These are phyloP conservation scores for Danio kyathit DNA, from an alignment of 2,797 vertebrate species.

Conservation along the genomic window DNA sequence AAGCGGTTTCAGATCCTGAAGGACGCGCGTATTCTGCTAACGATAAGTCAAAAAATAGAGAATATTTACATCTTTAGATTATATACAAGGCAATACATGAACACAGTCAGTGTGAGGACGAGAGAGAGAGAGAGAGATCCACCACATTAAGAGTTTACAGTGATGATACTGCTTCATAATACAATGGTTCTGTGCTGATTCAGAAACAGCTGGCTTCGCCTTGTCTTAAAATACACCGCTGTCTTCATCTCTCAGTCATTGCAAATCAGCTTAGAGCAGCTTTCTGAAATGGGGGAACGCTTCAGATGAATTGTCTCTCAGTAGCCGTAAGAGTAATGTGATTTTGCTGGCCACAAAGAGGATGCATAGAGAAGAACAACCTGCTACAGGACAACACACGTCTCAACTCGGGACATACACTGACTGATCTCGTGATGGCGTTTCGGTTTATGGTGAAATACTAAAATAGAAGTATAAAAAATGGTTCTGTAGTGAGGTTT, in stretches of 20 bases:
- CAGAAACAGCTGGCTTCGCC: neutral
- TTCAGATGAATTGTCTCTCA: slow-evolving; percentile 35
- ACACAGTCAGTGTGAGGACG: slow-evolving; percentile 23
- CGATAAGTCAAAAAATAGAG: slow-evolving; percentile 64
- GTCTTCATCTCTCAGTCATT: slow-evolving; percentile 27
- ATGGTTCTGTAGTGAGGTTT: neutral
- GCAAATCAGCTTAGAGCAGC: slow-evolving; percentile 7
- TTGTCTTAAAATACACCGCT: neutral
- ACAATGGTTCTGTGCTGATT: slow-evolving; percentile 21
- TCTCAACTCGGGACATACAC: neutral
- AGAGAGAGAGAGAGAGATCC: slow-evolving; percentile 16
- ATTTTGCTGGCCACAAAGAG: slow-evolving; percentile 26
- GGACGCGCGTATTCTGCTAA: slow-evolving; percentile 54
- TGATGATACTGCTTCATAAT: slow-evolving; percentile 16
- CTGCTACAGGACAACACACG: slow-evolving; percentile 23
- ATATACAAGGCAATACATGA: slow-evolving; percentile 60
- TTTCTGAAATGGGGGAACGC: neutral
- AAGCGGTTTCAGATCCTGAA: slow-evolving; percentile 50
- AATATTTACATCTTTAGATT: slow-evolving; percentile 64
- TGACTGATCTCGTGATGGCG: neutral
- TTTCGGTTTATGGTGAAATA: neutral
- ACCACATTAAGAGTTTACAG: slow-evolving; percentile 16
- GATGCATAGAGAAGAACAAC: slow-evolving; percentile 24
- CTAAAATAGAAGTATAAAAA: neutral
- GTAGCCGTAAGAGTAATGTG: slow-evolving; percentile 37